Evolutionary conservation across 2,888 invertebrate genomes (phyloP), one percentile per base, ranked within the genome.

Genomic region (Meta bourneti): DNA sequence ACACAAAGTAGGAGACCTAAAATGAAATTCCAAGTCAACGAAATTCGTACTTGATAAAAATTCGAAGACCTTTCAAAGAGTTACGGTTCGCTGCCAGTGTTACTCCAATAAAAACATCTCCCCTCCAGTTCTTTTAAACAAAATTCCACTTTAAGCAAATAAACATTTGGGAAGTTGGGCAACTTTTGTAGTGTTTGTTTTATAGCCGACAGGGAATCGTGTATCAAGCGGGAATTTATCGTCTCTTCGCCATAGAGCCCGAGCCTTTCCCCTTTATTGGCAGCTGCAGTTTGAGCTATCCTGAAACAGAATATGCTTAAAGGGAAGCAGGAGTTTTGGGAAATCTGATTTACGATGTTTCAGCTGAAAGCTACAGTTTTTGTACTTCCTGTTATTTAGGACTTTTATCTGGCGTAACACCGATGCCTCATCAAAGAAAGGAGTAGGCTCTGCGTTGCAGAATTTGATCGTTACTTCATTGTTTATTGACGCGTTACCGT

Each of bases 181-280:
- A 86, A 91, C 81, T 91, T 91, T 91, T 91, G 81, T 71, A 86
- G 90, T 81, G 77, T 91, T 91, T 91, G 86, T 91, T 91, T 91
- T 91, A 91, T 91, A 77, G 86, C 81, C 90, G 54, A 77, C 77
- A 71, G 86, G 90, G 90, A 91, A 91, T 91, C 90, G 52, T 91
- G 90, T 81, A 91, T 91, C 90, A 91, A 81, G 75, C 51, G 86
- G 71, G 82, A 91, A 91, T 91, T 91, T 91, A 91, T 91, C 82
- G 87, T 83, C 78, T 61, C 78, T 54, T 86, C 48, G 69, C 71
- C 71, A 48, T 61, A 11, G 78, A 77, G 61, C 52, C 48, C 48
- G 49, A 51, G 72, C 86, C 82, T 61, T 72, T 82, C 83, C 52
- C 79, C 48, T 91, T 91, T 91, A 91, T 91, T 91, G 86, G 90